phyloP scores from a whole-genome alignment of 2,797 vertebrate species.

The Sebastes goodei region DNA sequence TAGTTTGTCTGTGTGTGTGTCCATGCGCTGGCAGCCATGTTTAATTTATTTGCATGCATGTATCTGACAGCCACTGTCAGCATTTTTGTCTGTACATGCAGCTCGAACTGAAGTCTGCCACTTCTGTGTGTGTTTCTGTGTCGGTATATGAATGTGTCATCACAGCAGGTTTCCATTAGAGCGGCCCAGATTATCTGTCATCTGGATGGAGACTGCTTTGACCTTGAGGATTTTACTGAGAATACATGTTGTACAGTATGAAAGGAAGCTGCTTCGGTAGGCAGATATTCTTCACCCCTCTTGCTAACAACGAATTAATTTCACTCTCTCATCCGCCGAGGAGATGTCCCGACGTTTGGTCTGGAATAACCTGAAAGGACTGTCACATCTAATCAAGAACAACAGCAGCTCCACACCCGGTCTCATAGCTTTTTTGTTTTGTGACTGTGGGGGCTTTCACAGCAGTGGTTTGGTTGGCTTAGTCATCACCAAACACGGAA shows the following conservation, averaged over 20 bases:
- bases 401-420: not conserved
- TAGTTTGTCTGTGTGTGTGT: not conserved
- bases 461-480: not conserved
- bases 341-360: constrained; percentile 26
- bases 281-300: not conserved
- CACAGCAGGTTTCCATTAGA: constrained; percentile 51
- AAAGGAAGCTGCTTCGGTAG: not conserved
- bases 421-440: not conserved
- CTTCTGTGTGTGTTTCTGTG: not conserved
- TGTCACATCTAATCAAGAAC: constrained; percentile 33
- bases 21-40: not conserved
- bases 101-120: constrained; percentile 30
- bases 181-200: constrained; percentile 45
- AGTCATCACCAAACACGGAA: not conserved
- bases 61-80: constrained; percentile 47
- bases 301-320: constrained; percentile 23
- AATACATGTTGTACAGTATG: constrained; percentile 1
- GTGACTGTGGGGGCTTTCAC: not conserved
- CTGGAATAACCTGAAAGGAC: constrained; percentile 30
- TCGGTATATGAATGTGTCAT: constrained; percentile 28
- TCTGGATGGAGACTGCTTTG: constrained; percentile 32
- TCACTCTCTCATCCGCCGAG: not conserved
- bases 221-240: constrained; percentile 51
- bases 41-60: constrained; percentile 20
- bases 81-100: constrained; percentile 22